Evolutionary conservation across 2,113 vertebrate species (phyloP), one percentile per base, ranked within the genome.

Genomic region (Glaucomys volans): DNA sequence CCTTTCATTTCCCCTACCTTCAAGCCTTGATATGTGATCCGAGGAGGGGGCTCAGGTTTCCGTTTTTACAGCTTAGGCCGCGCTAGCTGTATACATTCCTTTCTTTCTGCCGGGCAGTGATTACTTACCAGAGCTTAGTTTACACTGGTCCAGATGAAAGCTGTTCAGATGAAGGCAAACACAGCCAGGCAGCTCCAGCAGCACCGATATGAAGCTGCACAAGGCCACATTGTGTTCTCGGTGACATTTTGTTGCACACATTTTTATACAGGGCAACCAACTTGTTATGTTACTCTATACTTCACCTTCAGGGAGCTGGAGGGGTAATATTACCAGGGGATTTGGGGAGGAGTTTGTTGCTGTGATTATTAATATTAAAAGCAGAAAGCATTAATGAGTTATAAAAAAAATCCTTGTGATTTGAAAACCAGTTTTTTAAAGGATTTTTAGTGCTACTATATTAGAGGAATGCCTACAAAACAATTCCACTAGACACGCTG

Each of bases 51-150:
- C 99, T 99, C 99, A 95, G 98, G 99, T 99, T 99, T 99, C 99
- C 99, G 99, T 99, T 99, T 99, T 99, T 99, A 99, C 99, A 99
- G 99, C 99, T 99, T 99, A 99, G 99, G 99, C 99, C 98, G 98
- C 98, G 99, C 99, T 99, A 98, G 99, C 99, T 99, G 99, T 99
- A 99, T 99, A 99, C 99, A 99, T 99, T 99, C 99, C 99, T 99
- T 99, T 99, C 99, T 99, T 99, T 99, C 98, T 99, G 98, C 99
- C 98, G 98, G 98, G 99, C 98, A 98, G 98, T 99, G 99, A 99
- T 99, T 99, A 99, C 99, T 99, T 99, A 99, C 99, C 98, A 98
- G 97, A 98, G 99, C 99, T 99, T 99, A 99, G 99, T 99, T 99
- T 99, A 99, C 99, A 99, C 98, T 98, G 99, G 99, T 99, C 99